Percentiles rank a stretch among this genome's conserved stretches.
phyloP scores from a whole-genome alignment of 2,113 vertebrate species.

The Corythoichthys haematopterus region DNA sequence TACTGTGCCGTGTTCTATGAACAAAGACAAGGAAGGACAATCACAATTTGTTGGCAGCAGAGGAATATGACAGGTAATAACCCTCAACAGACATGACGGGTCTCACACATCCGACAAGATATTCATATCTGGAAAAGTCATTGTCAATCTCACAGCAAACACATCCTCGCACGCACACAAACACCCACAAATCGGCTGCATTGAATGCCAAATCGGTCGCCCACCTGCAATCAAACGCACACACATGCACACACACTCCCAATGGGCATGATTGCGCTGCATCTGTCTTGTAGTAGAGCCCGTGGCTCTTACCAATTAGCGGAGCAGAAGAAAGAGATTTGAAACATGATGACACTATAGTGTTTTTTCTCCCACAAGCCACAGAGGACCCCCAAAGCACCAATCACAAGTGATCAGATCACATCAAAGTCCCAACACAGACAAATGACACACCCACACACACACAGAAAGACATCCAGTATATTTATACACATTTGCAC shows the following conservation, averaged over 20 bases:
- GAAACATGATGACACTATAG: conserved; percentile 60
- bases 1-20: conserved; percentile 6
- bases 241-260: conserved; percentile 31
- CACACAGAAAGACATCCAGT: conserved; percentile 8
- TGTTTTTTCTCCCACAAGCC: conserved; percentile 61
- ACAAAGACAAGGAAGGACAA: conserved; percentile 22
- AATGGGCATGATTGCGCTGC: conserved; percentile 33
- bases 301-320: conserved; percentile 64
- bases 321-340: conserved; percentile 66
- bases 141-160: conserved; percentile 29
- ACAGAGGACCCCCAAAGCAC: conserved; percentile 53
- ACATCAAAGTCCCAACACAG: conserved; percentile 58
- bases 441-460: conserved; percentile 38
- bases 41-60: conserved; percentile 20
- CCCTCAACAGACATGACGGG: conserved; percentile 27
- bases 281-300: conserved; percentile 54
- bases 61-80: conserved; percentile 39
- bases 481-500: not conserved
- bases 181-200: conserved; percentile 11
- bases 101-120: conserved; percentile 20
- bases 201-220: conserved; percentile 48
- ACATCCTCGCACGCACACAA: not conserved
- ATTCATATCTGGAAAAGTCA: conserved; percentile 39
- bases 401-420: conserved; percentile 65
- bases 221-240: conserved; percentile 29